Evolutionary conservation across 2,113 vertebrate species (phyloP), one percentile per base, ranked within the genome.

Genomic region (Chamaetylas fuelleborni): DNA sequence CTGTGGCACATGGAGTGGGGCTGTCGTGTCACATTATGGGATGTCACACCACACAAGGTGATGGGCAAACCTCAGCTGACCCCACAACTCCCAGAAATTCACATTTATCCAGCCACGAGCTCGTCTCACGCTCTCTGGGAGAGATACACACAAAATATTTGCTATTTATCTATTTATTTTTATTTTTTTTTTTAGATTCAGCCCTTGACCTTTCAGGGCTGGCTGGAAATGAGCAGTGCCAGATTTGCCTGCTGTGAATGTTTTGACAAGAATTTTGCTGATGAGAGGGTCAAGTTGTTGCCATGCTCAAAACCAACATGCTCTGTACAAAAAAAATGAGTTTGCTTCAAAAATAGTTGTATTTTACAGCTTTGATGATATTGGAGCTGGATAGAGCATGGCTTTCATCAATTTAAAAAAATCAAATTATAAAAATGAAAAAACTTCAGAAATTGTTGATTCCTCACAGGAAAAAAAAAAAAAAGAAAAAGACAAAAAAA

Each of bases 11-110:
- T 14, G 50, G 56, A 33, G 64, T 11, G 33, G 82, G 81, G 77
- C 54, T 89, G 92, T 85, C 93, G 58, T 17, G 33, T 88, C 81
- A 36, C 26, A 48, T 89, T 33, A 64, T 1, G 5, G 29, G 66
- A 81, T 16, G 11, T n/a, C 74, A 74, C 65, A n/a, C 43, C 1
- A 19, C 45, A 14, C 14, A 31, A 8, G 11, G 38, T 9, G 64
- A 92, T 53, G 77, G 64, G 57, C 66, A 92, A 95, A 87, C 42
- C 65, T 34, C 48, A 85, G 29, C 14, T 17, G 91, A 91, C 91
- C 73, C 38, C 67, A 18, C 34, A 18, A 14, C 82, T 58, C 18
- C 0, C 7, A 45, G 22, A 51, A 34, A 50, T 28, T 5, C 15
- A 1, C 31, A 14, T 20, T 19, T 2, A 31, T 22, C 83, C 66